Base-by-base conservation (phyloP, 2,797 vertebrate genomes). In the Scolopax rusticola region DNA sequence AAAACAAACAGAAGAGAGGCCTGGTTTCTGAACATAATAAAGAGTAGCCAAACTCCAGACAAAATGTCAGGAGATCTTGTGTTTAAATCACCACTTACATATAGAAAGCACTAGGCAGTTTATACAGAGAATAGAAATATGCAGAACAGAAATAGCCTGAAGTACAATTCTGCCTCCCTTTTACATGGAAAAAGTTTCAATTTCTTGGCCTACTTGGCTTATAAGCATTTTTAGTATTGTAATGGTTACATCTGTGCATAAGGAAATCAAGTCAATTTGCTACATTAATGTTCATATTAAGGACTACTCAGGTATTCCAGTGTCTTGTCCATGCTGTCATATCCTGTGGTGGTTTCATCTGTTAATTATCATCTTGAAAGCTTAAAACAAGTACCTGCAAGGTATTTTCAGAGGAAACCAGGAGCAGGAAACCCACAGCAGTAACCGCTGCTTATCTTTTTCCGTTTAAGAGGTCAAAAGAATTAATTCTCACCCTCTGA, bases 201-300 rank as follows among this genome's bases (percentile, higher is more conserved):
- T 41, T 91, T 75, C 61, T 93, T 90, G 27, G 74, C 21, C 69
- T 41, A 7, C 17, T 65, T 64, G 13, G 20, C 32, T 84, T 61
- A 68, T 8, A 8, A 57, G 12, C 16, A 47, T 57, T 87, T 83
- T 69, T 65, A 69, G 11, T 64, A 59, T 15, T 28, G n/a, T 41
- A 53, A 64, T 8, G 2, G 25, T 59, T 67, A 67, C 0, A 4
- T 45, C 41, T 73, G 38, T 6, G 20, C 40, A 70, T 0, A 0
- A 36, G 20, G 13, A 81, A 87, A 79, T 50, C 11, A 41, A 53
- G 15, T 25, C 8, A 25, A 56, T 54, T 80, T 56, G 19, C 43
- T 53, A 27, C 6, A 36, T 15, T 74, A 24, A 43, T 5, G 13
- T 48, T 85, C 12, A 12, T 25, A 43, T 48, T 70, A 74, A 73